Conservation (phyloP, 1,140 invertebrate species). For the Eufriesea mexicana region DNA sequence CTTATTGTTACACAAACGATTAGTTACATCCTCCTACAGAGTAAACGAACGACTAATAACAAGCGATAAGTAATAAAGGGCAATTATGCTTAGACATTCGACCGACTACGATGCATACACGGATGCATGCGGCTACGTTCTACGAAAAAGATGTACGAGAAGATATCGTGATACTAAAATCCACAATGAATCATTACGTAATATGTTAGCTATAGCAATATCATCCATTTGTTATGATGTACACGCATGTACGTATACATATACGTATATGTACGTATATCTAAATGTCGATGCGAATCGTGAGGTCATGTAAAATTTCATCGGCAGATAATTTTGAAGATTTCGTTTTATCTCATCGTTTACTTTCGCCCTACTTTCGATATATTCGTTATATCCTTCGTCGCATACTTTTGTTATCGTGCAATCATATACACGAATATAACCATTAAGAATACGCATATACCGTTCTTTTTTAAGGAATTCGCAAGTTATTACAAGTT, state of each 20-base stretch:
- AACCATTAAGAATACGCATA: neutral
- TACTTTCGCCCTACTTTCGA: neutral
- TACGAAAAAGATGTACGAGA: neutral
- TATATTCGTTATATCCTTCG: neutral
- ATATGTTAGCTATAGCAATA: neutral
- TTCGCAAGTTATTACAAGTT: conserved; percentile 74
- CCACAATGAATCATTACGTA: conserved; percentile 18
- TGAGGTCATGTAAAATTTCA: too few species aligned
- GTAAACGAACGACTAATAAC: neutral
- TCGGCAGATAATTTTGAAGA: too few species aligned
- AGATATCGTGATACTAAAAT: conserved; percentile 4
- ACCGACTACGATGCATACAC: neutral
- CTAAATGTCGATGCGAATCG: neutral
- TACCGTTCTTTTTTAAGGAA: conserved; percentile 21
- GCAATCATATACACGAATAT: neutral
- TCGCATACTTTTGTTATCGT: neutral
- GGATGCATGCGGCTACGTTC: neutral
- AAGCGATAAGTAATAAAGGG: conserved; percentile 7
- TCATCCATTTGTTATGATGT: neutral
- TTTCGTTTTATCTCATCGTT: too few species aligned
- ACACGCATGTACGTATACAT: neutral
- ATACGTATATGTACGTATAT: neutral
- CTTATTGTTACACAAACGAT: neutral
- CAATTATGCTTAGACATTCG: conserved; percentile 5
- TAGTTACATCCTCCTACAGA: neutral